phyloP scores from a whole-genome alignment of 2,113 vertebrate genomes.

The Megaceryle maxima region DNA sequence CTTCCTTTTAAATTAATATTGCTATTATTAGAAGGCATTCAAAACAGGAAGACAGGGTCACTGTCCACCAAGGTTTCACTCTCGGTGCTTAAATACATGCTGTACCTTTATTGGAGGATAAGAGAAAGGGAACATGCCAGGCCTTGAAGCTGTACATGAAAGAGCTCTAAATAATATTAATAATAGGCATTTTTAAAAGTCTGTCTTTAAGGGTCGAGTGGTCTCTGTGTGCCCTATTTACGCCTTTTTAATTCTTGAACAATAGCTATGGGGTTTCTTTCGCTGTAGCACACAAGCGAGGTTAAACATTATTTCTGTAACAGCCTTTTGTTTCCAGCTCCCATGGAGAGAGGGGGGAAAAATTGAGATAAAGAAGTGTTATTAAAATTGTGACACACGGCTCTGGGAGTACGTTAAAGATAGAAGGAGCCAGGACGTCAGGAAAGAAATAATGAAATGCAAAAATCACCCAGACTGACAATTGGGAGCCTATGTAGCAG shows the following conservation, averaged over 20 bases:
- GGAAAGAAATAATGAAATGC: slow-evolving; percentile 91
- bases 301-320: slow-evolving; percentile 72
- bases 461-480: slow-evolving; percentile 86
- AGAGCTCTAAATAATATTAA: slow-evolving; percentile 2
- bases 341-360: slow-evolving; percentile 71
- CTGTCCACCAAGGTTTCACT: background rate
- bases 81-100: background rate
- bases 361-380: slow-evolving; percentile 84
- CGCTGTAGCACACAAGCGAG: background rate
- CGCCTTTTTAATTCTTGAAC: slow-evolving; percentile 63
- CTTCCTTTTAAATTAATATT: background rate
- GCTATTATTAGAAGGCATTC: slow-evolving; percentile 27
- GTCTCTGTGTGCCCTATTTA: slow-evolving; percentile 50
- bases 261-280: slow-evolving; percentile 59
- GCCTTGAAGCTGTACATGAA: background rate
- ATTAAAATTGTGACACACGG: slow-evolving; percentile 81
- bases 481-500: slow-evolving; percentile 89
- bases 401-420: slow-evolving; percentile 71
- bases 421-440: slow-evolving; percentile 81
- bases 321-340: slow-evolving; percentile 72
- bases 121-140: background rate
- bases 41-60: background rate
- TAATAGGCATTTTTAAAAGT: slow-evolving; percentile 28
- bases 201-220: background rate
- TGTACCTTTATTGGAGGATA: background rate